Base-by-base conservation (phyloP, 2,888 invertebrate genomes). In the Amaurobius ferox region DNA sequence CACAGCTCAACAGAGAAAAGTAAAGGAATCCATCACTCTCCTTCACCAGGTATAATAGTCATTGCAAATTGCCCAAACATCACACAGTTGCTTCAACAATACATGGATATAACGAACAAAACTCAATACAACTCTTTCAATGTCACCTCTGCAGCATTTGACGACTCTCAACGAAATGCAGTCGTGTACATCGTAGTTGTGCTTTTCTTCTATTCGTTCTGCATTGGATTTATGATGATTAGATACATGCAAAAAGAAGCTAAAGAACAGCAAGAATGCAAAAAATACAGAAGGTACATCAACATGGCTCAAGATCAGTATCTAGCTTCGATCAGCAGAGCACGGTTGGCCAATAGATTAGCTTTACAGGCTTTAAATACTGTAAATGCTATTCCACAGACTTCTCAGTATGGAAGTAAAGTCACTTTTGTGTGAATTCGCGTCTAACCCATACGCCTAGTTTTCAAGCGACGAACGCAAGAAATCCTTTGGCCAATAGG, bases 231-330 rank as follows among this genome's bases (percentile, higher is more conserved):
- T 66, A 89, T 89, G 89, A 90, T 90, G 89, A 89, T 89, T 29
- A 89, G 89, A 39, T 89, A 89, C 85, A 89, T 90, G 88, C 87
- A 88, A 44, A 88, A 89, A 81, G 89, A 90, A 74, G 88, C 88
- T 32, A 86, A 89, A 48, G 90, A 91, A 73, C 90, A 90, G 78
- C 90, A 90, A 78, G 91, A 91, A 81, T 90, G 90, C 72, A 91
- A 90, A 88, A 88, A 89, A 48, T 91, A 90, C 88, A 90, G 90
- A 74, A 89, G 90, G 77, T 91, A 90, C 88, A 89, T 91, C 32
- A 89, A 89, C 67, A 87, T 88, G 71, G 89, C 90, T 40, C 88
- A 89, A 19, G 89, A 89, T 32, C 83, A 87, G 39, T 88, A 88
- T 26, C 26, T 88, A 29, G 68, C 77, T 7, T 80, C 88, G 16